These are phyloP conservation scores for Axis porcinus DNA, from an alignment of 2,113 vertebrate species.

Conservation along the genomic window DNA sequence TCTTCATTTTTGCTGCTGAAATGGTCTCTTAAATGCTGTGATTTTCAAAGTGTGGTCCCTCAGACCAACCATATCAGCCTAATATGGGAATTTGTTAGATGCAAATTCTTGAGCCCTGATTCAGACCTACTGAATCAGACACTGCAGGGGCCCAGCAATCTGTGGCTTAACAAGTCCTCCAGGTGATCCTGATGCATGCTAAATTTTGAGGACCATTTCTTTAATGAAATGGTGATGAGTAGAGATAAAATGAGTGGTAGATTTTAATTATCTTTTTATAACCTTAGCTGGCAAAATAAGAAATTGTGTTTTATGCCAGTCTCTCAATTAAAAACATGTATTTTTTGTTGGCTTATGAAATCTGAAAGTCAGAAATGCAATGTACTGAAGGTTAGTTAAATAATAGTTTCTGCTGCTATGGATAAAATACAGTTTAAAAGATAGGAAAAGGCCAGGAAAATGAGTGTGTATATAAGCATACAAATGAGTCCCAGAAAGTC, in stretches of 20 bases:
- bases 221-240: background rate
- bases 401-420: constrained; percentile 6
- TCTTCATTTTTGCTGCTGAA: background rate
- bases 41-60: background rate
- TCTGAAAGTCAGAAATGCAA: constrained; percentile 25
- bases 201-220: background rate
- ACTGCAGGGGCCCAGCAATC: background rate
- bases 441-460: constrained; percentile 36
- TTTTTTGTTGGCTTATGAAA: constrained; percentile 47
- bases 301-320: background rate
- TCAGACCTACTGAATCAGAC: background rate
- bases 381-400: constrained; percentile 27
- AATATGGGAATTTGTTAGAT: background rate
- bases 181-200: background rate
- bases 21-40: background rate
- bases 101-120: background rate
- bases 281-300: constrained; percentile 11
- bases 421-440: constrained; percentile 52
- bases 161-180: background rate
- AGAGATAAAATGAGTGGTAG: background rate
- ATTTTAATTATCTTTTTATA: background rate
- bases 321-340: constrained; percentile 5
- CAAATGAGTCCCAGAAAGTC: constrained; percentile 46
- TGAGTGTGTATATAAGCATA: constrained; percentile 7
- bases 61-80: background rate